Conservation (phyloP, 2,797 vertebrate species). For the Brachyalestes nurse region DNA sequence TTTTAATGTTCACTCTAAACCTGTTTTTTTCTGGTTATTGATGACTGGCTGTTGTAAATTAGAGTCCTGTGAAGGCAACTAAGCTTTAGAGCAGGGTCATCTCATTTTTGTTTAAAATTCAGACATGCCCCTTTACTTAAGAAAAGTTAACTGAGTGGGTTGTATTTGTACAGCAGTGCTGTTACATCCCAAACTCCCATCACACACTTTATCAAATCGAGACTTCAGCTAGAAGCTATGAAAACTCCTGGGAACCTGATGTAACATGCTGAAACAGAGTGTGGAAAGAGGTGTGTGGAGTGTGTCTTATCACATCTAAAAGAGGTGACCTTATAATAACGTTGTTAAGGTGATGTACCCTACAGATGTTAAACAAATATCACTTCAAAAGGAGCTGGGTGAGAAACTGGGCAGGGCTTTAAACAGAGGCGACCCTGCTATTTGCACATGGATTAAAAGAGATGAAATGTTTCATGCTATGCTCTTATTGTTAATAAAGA, state of each 20-base stretch:
- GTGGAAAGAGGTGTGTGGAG: conserved; percentile 4
- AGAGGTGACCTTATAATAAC: conserved; percentile 58
- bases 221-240: conserved; percentile 20
- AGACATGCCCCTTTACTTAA: background rate
- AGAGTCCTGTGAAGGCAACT: background rate
- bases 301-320: conserved; percentile 19
- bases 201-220: conserved; percentile 24
- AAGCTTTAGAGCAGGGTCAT: background rate
- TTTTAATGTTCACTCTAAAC: background rate
- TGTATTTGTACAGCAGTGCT: background rate
- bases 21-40: background rate
- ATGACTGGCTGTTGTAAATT: background rate
- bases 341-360: conserved; percentile 64
- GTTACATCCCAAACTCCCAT: conserved; percentile 21
- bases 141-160: background rate
- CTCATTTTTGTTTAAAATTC: background rate
- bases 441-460: conserved; percentile 5
- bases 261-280: conserved; percentile 55
- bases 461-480: conserved; percentile 17
- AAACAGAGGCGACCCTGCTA: background rate
- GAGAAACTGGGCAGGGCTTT: conserved; percentile 52
- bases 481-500: conserved; percentile 22
- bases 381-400: conserved; percentile 60
- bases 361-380: conserved; percentile 67
- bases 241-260: conserved; percentile 33